A percentile compares a stretch with the other conserved stretches of the same genome.
Evolutionary conservation across 2,113 vertebrate genomes (phyloP).

Genomic region (Peucedramus taeniatus): DNA sequence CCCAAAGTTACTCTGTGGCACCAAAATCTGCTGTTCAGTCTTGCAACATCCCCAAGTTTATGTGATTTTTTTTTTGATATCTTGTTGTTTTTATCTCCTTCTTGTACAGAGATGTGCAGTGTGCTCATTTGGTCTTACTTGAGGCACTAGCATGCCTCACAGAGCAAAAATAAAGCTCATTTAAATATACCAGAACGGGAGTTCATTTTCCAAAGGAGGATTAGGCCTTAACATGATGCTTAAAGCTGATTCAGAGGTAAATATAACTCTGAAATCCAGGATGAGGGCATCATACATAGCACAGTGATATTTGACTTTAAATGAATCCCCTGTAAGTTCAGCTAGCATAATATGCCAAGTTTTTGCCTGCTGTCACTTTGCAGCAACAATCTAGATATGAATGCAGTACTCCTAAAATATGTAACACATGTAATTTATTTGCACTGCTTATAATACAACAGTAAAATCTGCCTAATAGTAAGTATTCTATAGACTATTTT

Average conservation of each 20-base stretch:
- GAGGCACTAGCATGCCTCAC: background rate
- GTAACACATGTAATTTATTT: background rate
- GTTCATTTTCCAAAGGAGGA: constrained; percentile 42
- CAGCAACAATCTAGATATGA: background rate
- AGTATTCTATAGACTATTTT: background rate
- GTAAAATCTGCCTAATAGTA: background rate
- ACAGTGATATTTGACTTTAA: background rate
- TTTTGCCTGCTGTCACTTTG: background rate
- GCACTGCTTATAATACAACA: background rate
- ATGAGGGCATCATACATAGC: background rate
- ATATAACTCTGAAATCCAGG: constrained; percentile 59
- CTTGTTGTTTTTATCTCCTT: background rate
- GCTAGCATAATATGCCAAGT: background rate
- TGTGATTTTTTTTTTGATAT: too few relatives aligned
- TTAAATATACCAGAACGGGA: background rate
- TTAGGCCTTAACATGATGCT: constrained; percentile 37
- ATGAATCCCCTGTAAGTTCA: background rate
- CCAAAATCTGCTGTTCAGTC: background rate
- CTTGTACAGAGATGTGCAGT: background rate
- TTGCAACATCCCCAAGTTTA: background rate
- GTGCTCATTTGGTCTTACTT: background rate
- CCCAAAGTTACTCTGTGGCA: background rate
- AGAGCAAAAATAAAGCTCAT: background rate
- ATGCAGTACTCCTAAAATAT: background rate
- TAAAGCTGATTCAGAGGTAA: constrained; percentile 65